Evolutionary conservation across 2,888 invertebrate species (phyloP), one percentile per base, ranked within the genome.

Genomic region (Trichopria drosophilae): DNA sequence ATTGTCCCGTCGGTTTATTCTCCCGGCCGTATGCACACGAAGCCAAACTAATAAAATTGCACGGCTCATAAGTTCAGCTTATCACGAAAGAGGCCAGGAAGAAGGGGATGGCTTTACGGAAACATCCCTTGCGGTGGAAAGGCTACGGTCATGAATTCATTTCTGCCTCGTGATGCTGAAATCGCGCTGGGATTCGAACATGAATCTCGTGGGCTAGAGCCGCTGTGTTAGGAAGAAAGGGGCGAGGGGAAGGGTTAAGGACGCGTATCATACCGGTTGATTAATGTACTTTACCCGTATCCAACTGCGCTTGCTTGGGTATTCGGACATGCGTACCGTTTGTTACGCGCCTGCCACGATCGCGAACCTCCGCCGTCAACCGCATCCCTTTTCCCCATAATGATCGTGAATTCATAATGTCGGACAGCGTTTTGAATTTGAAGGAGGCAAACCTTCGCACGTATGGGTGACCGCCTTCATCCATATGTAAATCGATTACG

Each of bases 251-350:
- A 67, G 67, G 67, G 64, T 69, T 66, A 67, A 68, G 64, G 63
- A 61, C 57, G 58, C 66, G 61, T 63, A 65, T 65, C 67, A 58
- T 63, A 60, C 51, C 55, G 55, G 57, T 68, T 67, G 69, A 67
- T 67, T 67, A 65, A 68, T 67, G 67, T 66, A 66, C 64, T 67
- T 61, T 57, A 57, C 55, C 54, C 55, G 55, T 56, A 56, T 60
- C 59, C 57, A 45, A 45, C 4, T 22, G 18, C 15, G 20, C 41
- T 41, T n/a, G n/a, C n/a, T n/a, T n/a, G n/a, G n/a, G n/a, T n/a
- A n/a, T 51, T 58, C 47, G 60, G 57, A 62, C 61, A 57, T 56
- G 61, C 65, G 58, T 65, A 61, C 61, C 63, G 60, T 63, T 63
- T 63, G 62, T 62, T 59, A 62, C 55, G 51, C 43, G 47, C 53